Evolutionary conservation across 2,797 vertebrate species (phyloP).

Genomic region (Anguilla pacifica): DNA sequence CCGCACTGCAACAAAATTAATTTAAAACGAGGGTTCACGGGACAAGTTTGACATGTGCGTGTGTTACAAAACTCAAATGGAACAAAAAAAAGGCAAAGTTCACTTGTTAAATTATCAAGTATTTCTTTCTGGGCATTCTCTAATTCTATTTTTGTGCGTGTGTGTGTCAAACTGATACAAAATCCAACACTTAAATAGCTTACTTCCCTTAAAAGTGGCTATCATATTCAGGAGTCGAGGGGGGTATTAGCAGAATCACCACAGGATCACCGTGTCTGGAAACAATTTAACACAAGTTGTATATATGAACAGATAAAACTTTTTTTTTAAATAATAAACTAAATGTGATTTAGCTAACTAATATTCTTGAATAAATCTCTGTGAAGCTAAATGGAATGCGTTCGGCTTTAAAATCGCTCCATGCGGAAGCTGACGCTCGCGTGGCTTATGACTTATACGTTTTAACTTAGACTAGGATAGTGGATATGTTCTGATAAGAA

Average conservation of each 20-base stretch:
- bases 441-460: not conserved
- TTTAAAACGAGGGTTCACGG: not conserved
- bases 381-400: not conserved
- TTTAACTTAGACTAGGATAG: not conserved
- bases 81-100: not conserved
- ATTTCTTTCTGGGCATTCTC: slow-evolving; percentile 3
- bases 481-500: not conserved
- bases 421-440: not conserved
- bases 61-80: not conserved
- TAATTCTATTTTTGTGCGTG: not conserved
- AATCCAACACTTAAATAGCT: not conserved
- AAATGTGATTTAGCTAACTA: not conserved
- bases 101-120: not conserved
- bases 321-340: no score
- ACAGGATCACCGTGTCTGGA: not conserved
- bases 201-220: not conserved
- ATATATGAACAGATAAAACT: not conserved
- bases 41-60: not conserved
- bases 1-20: not conserved
- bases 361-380: not conserved
- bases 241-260: not conserved
- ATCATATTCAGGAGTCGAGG: not conserved
- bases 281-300: not conserved
- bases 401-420: not conserved
- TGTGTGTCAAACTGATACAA: not conserved